These are phyloP conservation scores for Odontophorus gujanensis DNA, from an alignment of 2,113 vertebrate genomes.

Conservation along the genomic window DNA sequence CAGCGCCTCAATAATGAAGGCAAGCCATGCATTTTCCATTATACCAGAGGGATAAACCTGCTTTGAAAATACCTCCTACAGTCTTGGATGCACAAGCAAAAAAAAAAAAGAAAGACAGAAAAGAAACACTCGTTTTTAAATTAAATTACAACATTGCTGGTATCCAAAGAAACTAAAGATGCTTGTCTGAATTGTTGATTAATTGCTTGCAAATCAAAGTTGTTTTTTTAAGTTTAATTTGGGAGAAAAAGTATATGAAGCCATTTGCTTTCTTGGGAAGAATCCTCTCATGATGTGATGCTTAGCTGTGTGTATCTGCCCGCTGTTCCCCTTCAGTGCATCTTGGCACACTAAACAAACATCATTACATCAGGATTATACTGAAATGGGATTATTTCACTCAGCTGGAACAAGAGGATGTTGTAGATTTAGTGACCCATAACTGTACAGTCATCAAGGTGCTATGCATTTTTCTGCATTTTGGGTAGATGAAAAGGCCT, in stretches of 20 bases:
- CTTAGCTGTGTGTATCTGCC: background rate
- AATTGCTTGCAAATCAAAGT: background rate
- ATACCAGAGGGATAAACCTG: background rate
- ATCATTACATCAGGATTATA: background rate
- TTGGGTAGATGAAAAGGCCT: background rate
- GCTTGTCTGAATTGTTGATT: background rate
- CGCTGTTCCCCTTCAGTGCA: background rate
- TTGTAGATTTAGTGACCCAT: background rate
- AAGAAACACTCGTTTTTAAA: background rate
- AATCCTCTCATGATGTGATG: background rate
- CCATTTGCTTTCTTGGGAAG: background rate
- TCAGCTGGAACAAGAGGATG: background rate
- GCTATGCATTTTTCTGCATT: background rate
- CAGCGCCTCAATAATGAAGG: background rate
- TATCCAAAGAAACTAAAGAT: background rate
- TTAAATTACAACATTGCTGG: background rate
- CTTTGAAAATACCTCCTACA: background rate
- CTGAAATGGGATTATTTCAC: background rate
- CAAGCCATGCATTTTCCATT: background rate
- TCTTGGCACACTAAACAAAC: background rate
- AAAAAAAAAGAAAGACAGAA: background rate
- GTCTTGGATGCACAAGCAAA: background rate
- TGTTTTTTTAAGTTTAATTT: background rate
- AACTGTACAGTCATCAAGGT: accelerated
- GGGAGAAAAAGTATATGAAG: background rate